Evolutionary conservation across 2,888 invertebrate species (phyloP).

Genomic region (Watsonalla binaria): DNA sequence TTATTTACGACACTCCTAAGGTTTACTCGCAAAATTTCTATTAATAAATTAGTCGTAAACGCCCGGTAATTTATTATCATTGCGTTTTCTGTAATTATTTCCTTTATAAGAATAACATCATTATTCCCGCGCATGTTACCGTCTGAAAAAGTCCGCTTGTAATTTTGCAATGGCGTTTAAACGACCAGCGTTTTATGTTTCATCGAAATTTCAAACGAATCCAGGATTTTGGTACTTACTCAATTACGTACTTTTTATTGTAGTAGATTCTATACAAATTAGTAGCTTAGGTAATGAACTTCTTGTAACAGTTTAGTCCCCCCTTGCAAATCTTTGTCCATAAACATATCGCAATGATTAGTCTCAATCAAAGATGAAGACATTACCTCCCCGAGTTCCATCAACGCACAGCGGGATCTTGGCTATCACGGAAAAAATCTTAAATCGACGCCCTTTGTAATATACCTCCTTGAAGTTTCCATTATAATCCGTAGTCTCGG

Average conservation of each 20-base stretch:
- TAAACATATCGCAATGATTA: not conserved
- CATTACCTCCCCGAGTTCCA: not conserved
- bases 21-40: slow-evolving; percentile 76
- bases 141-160: slow-evolving; percentile 10
- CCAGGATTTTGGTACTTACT: too few relatives aligned
- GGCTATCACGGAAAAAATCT: slow-evolving; percentile 44
- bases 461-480: slow-evolving; percentile 27
- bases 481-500: slow-evolving; percentile 7
- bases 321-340: not conserved
- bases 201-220: slow-evolving; percentile 3
- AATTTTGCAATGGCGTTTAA: slow-evolving; percentile 7
- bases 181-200: slow-evolving; percentile 5
- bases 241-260: too few relatives aligned
- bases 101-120: slow-evolving; percentile 70
- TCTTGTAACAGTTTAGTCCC: too few relatives aligned
- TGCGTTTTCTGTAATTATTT: slow-evolving; percentile 69
- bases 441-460: slow-evolving; percentile 45
- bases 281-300: too few relatives aligned
- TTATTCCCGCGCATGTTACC: slow-evolving; percentile 39
- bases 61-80: slow-evolving; percentile 68
- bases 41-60: slow-evolving; percentile 77
- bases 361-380: not conserved
- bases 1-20: slow-evolving; percentile 73
- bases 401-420: slow-evolving; percentile 40
- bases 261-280: too few relatives aligned